These are phyloP conservation scores for Strongylocentrotus purpuratus DNA, from an alignment of 35 echinoderm and acorn worm species.

Conservation along the genomic window DNA sequence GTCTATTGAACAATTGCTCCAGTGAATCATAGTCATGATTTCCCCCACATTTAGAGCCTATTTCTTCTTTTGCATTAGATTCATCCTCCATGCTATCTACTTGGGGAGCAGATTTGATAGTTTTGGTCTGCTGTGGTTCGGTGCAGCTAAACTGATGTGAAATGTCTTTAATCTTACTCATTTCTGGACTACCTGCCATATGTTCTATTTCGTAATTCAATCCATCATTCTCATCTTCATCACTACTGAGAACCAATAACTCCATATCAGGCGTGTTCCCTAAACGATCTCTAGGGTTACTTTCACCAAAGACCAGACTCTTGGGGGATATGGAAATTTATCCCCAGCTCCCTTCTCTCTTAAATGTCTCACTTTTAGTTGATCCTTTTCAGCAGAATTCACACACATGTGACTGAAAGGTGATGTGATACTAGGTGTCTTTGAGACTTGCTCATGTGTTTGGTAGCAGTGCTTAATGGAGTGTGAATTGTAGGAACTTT, in stretches of 20 bases:
- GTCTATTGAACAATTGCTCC: neutral
- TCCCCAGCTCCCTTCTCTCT: neutral
- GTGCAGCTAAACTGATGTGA: neutral
- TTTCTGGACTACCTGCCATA: neutral
- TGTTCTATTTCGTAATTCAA: neutral
- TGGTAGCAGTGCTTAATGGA: neutral
- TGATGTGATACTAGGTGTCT: conserved; percentile 31
- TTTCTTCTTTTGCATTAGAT: neutral
- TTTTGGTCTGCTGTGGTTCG: neutral
- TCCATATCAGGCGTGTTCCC: neutral
- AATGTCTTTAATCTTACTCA: neutral
- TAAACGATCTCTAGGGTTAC: neutral
- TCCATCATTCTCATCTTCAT: conserved; percentile 1
- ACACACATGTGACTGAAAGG: conserved; percentile 22
- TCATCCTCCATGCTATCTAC: neutral
- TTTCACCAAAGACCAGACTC: neutral
- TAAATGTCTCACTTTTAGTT: neutral
- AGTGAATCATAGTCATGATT: neutral
- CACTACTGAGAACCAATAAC: neutral
- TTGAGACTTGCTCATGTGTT: neutral
- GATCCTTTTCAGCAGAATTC: neutral
- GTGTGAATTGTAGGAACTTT: neutral
- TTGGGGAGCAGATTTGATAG: neutral
- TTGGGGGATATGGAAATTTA: neutral
- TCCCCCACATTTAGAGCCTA: neutral